Evolutionary conservation across 2,113 vertebrate genomes (phyloP), one percentile per base, ranked within the genome.

Genomic region (Hiodon tergisus): DNA sequence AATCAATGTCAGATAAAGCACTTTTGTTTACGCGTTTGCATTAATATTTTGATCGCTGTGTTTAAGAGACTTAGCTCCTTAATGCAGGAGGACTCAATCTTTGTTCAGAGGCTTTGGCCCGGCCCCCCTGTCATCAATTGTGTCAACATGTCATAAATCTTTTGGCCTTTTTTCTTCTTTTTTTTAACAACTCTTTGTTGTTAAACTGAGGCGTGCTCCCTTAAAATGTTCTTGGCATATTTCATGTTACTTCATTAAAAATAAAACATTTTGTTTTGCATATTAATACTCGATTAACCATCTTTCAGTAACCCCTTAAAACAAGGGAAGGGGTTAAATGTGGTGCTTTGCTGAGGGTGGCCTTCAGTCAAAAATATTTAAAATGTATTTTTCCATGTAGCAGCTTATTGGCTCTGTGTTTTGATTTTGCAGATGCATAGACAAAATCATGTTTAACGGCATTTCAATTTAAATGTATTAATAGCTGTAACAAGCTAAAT

Each of bases 1-100:
- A 95, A 94, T 93, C 88, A 91, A 86, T 86, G 85, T 92, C 89
- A 93, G 83, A 94, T 92, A 92, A 92, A 93, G 90, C 86, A 75
- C 83, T 84, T 71, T 78, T 94, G 93, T 95, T 94, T 94, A 93
- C 79, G 70, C 50, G 78, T 79, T 31, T 88, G 88, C 87, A 85
- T 94, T 94, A 94, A 94, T 93, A 94, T 95, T 94, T 94, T 92
- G 91, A 94, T 94, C 86, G 87, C 89, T 83, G 74, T 91, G 92
- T 93, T 95, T 92, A 91, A 94, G 90, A 90, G 90, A 92, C 87
- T 87, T 89, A 88, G 90, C 89, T 92, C 87, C 91, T 93, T 93
- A 94, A 94, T 93, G 93, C 91, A 94, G 87, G 89, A 88, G 87
- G 88, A 90, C 88, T 90, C 79, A 76, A 82, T 16, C 88, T 89